Base-by-base conservation (phyloP, 2,888 invertebrate species). In the Blera fallax region DNA sequence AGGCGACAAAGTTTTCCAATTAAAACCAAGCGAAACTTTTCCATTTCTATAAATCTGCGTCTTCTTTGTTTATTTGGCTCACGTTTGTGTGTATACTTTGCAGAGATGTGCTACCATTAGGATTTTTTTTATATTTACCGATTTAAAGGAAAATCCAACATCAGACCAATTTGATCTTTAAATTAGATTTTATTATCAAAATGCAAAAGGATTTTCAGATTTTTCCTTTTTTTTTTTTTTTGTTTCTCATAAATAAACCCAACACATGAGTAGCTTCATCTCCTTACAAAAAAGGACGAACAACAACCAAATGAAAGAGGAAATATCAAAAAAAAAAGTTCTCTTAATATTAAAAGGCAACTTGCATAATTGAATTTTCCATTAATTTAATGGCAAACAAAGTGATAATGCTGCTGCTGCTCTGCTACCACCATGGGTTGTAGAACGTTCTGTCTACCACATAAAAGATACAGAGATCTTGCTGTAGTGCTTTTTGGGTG, bases 361-460 rank as follows among this genome's bases (percentile, higher is more conserved):
- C 65, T 72, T 58, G 76, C 58, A 67, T 76, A 76, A 76, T 67
- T 76, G 45, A 67, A 76, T 76, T 76, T 76, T 67, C 76, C 58
- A 67, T 76, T 67, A 76, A 76, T 76, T 76, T 76, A 76, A 76
- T 76, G 76, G 76, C 10, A 67, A 76, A 67, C 76, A 76, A 67
- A 76, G 76, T 76, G 67, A 67, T 76, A 76, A 76, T 58, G 50
- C 67, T 67, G 48, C 67, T 11, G 54, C 29, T 72, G 24, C n/a
- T 64, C 24, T 24, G 24, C 24, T 24, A 24, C 24, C 2, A 24
- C 24, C 24, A 24, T 24, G 24, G 2, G 4, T 3, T 24, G 24
- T 3, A 21, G 21, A 29, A 43, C 27, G 14, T 27, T 40, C 16
- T 32, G 21, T n/a, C 3, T 37, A 4, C 48, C 45, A 27, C 45